These are phyloP conservation scores for Cryptotis parvus DNA, from an alignment of 2,113 vertebrate species.

Conservation along the genomic window DNA sequence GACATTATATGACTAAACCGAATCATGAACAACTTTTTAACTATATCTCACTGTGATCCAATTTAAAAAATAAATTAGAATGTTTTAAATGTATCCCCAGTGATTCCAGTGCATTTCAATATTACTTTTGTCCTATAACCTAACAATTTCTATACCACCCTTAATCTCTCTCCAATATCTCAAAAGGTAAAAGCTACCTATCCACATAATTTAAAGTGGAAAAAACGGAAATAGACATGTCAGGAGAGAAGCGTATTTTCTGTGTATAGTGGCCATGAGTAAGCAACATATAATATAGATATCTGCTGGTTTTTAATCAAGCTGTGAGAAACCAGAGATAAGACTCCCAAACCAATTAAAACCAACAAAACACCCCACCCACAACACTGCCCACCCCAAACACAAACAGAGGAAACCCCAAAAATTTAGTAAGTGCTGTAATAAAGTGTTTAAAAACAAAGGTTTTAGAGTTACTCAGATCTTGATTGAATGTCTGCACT, in stretches of 20 bases:
- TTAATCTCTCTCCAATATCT: not conserved
- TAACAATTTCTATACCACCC: not conserved
- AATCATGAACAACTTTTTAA: too few relatives aligned
- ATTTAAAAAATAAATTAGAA: too few relatives aligned
- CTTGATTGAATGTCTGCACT: not conserved
- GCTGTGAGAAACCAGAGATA: not conserved
- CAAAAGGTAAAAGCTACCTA: not conserved
- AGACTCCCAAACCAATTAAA: too few relatives aligned
- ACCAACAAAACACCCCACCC: too few relatives aligned
- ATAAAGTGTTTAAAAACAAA: constrained; percentile 10
- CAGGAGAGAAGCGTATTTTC: not conserved
- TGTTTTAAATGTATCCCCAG: not conserved
- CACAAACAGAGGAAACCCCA: too few relatives aligned
- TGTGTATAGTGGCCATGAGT: not conserved
- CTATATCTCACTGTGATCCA: too few relatives aligned
- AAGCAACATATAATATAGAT: not conserved
- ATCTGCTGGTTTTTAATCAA: not conserved
- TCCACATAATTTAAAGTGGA: not conserved
- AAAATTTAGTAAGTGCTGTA: not conserved
- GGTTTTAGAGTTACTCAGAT: not conserved
- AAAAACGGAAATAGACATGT: not conserved
- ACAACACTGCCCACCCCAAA: too few relatives aligned
- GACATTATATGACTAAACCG: too few relatives aligned
- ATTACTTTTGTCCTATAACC: not conserved
- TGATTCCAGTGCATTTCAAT: not conserved